A percentile compares a stretch with the other conserved stretches of the same genome.
These are phyloP conservation scores for Montipora foliosa DNA, from an alignment of 64 coral and sea anemone genomes.

Conservation along the genomic window DNA sequence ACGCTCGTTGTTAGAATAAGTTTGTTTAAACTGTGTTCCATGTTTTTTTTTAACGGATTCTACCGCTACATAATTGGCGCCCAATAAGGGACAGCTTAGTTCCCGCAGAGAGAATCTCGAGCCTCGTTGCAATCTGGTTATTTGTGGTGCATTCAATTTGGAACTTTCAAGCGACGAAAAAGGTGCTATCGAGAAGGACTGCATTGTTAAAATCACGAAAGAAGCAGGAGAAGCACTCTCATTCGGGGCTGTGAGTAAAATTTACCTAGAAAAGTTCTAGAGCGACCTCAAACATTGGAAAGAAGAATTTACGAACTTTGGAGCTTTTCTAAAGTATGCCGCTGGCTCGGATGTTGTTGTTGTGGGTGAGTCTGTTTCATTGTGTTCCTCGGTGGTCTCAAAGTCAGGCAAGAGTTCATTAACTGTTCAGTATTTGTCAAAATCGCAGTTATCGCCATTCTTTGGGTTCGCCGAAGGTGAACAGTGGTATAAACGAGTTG, in stretches of 20 bases:
- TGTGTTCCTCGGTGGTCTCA: slow-evolving; percentile 36
- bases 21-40: background rate
- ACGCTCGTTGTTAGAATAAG: no score
- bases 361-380: background rate
- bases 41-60: background rate
- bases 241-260: background rate
- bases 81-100: slow-evolving; percentile 1
- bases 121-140: background rate
- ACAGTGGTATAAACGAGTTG: slow-evolving; percentile 49
- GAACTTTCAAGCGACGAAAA: slow-evolving; percentile 31
- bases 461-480: slow-evolving; percentile 38
- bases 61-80: slow-evolving; percentile 8
- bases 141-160: background rate
- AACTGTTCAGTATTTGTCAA: slow-evolving; percentile 18
- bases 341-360: background rate
- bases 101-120: no score
- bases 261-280: slow-evolving; percentile 17
- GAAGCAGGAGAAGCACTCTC: background rate
- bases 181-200: slow-evolving; percentile 19
- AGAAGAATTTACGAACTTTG: slow-evolving; percentile 17
- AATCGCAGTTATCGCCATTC: slow-evolving; percentile 21
- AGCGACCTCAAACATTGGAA: slow-evolving; percentile 16
- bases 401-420: slow-evolving; percentile 55
- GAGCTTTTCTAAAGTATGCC: background rate
- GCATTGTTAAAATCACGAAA: background rate